Evolutionary conservation across 2,888 invertebrate genomes (phyloP).

Genomic region (Crossocerus cetratus): DNA sequence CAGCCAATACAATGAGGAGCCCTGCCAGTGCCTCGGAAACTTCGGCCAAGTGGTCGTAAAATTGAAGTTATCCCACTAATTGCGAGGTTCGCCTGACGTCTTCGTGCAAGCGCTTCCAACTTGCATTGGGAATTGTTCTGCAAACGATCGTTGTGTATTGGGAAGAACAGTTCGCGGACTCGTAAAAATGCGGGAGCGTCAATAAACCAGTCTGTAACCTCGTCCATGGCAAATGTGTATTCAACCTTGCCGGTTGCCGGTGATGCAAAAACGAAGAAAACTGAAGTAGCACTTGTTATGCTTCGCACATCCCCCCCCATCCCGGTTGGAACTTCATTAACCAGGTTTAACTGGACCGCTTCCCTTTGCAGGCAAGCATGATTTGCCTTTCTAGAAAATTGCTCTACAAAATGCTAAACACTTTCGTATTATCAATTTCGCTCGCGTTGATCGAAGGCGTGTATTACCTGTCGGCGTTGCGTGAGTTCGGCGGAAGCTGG

Average conservation of each 20-base stretch:
- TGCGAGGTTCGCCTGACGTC: neutral
- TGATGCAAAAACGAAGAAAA: neutral
- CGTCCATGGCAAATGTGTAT: neutral
- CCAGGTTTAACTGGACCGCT: neutral
- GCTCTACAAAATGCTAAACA: neutral
- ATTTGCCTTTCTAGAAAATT: neutral
- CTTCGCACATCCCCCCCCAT: neutral
- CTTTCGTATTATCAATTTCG: neutral
- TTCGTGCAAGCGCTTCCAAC: neutral
- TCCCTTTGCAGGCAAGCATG: neutral
- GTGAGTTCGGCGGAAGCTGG: too few relatives aligned
- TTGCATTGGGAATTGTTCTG: neutral
- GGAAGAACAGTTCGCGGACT: too few relatives aligned
- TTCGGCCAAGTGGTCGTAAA: constrained; percentile 1
- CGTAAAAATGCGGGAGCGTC: neutral
- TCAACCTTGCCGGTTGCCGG: neutral
- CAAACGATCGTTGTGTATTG: neutral
- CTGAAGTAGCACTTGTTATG: neutral
- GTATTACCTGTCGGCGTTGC: too few relatives aligned
- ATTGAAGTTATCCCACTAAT: neutral
- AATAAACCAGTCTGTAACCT: too few relatives aligned
- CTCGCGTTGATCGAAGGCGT: neutral
- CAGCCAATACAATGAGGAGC: neutral
- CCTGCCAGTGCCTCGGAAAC: neutral
- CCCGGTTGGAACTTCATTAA: neutral